Evolutionary conservation across 2,797 vertebrate species (phyloP).

Genomic region (Holocentrus rufus): DNA sequence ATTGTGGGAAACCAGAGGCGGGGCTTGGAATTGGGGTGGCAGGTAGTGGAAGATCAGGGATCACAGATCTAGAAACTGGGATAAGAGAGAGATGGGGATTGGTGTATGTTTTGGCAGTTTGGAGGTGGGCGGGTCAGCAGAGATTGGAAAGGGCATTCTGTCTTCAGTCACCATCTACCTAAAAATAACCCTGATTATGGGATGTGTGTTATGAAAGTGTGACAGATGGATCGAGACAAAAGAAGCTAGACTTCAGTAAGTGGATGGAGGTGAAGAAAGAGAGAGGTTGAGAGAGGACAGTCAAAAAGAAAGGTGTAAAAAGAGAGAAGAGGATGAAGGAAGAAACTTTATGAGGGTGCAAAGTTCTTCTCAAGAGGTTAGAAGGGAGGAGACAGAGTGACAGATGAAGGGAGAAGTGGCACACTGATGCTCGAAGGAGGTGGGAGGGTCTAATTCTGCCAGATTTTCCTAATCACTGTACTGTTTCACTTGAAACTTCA

Average conservation of each 20-base stretch:
- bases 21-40: background rate
- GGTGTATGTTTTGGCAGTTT: too few species aligned
- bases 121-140: background rate
- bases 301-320: background rate
- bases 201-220: too few species aligned
- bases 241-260: background rate
- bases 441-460: background rate
- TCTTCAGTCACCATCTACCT: background rate
- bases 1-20: background rate
- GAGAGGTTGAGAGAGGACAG: background rate
- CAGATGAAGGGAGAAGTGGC: background rate
- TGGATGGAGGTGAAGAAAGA: too few species aligned
- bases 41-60: slow-evolving; percentile 10
- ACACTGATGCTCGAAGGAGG: background rate
- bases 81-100: too few species aligned
- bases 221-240: background rate
- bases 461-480: slow-evolving; percentile 25
- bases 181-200: background rate
- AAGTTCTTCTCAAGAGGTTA: background rate
- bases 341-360: background rate
- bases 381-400: background rate
- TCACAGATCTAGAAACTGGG: too few species aligned
- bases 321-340: background rate
- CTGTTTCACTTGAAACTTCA: slow-evolving; percentile 22
- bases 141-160: slow-evolving; percentile 1